Evolutionary conservation across 1,140 invertebrate species (phyloP).

Genomic region (Drosophila lacertosa): DNA sequence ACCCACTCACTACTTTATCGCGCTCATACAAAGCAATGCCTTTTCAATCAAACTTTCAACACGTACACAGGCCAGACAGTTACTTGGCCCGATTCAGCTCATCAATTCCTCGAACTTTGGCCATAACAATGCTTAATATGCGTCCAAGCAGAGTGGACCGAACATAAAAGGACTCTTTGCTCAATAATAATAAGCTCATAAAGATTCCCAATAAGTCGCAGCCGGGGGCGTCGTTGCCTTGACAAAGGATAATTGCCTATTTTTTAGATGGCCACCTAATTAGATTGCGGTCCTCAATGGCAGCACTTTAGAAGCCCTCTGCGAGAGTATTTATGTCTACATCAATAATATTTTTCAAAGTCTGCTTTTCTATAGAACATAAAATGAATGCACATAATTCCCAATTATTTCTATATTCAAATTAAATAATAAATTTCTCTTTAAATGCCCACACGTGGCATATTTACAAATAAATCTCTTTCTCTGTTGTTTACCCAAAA

Average conservation of each 20-base stretch:
- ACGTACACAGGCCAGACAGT: slow-evolving; percentile 25
- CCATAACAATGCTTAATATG: slow-evolving; percentile 68
- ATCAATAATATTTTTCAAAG: background rate
- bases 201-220: background rate
- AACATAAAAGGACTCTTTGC: slow-evolving; percentile 27
- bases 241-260: background rate
- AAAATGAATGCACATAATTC: too few relatives aligned
- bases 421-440: too few relatives aligned
- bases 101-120: slow-evolving; percentile 48
- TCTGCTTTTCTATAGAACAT: too few relatives aligned
- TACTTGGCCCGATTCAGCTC: background rate
- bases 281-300: background rate
- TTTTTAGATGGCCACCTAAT: background rate
- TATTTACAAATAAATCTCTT: too few relatives aligned
- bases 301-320: background rate
- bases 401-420: too few relatives aligned
- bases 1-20: slow-evolving; percentile 13
- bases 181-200: background rate
- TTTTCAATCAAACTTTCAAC: slow-evolving; percentile 39
- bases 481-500: background rate
- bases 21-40: slow-evolving; percentile 16
- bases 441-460: too few relatives aligned
- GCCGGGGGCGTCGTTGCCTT: background rate
- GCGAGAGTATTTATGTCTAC: background rate
- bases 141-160: slow-evolving; percentile 7